Base-by-base conservation (phyloP, 1,140 invertebrate genomes). In the Antheraea pernyi region DNA sequence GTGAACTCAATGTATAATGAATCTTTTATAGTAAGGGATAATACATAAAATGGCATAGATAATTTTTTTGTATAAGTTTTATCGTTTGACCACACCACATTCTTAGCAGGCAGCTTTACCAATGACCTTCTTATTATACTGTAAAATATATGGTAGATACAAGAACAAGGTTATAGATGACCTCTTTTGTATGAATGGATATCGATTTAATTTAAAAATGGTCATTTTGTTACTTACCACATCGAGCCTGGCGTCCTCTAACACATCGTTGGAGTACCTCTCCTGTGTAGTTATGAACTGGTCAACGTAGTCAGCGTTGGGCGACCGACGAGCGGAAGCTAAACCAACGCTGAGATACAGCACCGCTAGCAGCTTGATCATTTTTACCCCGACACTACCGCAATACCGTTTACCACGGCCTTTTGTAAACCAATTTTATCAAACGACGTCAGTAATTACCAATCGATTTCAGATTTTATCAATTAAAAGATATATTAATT, bases 231-330 rank as follows among this genome's bases (percentile, higher is more conserved):
- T 2, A 78, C 76, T 78, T 64, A 82, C 80, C 65, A 73, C 78
- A 72, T 76, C 76, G 30, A 82, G 66, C 13, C 48, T 39, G 11
- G 73, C 74, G 72, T 82, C 80, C 68, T 76, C 76, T 7, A 72
- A n/a, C 5, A 78, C 67, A 69, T 80, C 46, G 39, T 36, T 66
- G 9, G 78, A 80, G 59, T 65, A 74, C 4, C 76, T 70, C 0
- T 11, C 16, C 68, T 3, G 37, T 0, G 1, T 36, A 16, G 8
- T 61, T 46, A 3, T 8, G 7, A 69, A 46, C 9, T 69, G 18
- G 48, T 71, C 67, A 0, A 70, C 65, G 30, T 71, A 69, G 22
- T 76, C 71, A 0, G 73, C 77, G 53, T 78, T 53, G 9, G 76
- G 76, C 0, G 76, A 70, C 18, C 59, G 59, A 13, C 76, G 58